Evolutionary conservation across 2,888 invertebrate genomes (phyloP), one percentile per base, ranked within the genome.

Genomic region (Drosophila kambysellisi): DNA sequence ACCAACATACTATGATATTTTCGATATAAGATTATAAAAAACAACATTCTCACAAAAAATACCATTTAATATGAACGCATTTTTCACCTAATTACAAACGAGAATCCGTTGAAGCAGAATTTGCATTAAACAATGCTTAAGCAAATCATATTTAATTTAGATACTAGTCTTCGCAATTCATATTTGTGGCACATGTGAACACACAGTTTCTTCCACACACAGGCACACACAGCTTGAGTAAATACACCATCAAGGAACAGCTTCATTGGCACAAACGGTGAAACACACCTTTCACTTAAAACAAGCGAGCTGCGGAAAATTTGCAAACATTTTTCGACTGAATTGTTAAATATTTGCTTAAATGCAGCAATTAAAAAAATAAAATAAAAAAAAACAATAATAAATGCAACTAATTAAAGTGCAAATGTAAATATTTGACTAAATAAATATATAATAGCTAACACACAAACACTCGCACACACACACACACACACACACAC

Each of bases 341-440:
- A 41, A 6, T 39, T 52, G 54, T 76, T 66, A 61, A 80, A 86
- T 71, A 70, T 81, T 82, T 76, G 69, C 33, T 48, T 51, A 51
- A 60, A 32, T 60, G 52, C 30, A 11, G 33, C 35, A 46, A 52
- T 33, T 15, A 52, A 32, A 48, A 52, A 39, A 50, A 35, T 2
- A 33, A n/a, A 53, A 39, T 20, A 46, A 59, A 54, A 17, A 20
- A 52, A 39, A 54, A 57, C 4, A 48, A 64, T 67, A 74, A 81
- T 74, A 74, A 75, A 71, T 70, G 72, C 81, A 81, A 74, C 79
- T 83, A 87, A 85, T 89, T 85, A 75, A 87, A 87, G 67, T 70
- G 73, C 65, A 75, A 87, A 87, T 74, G 81, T 75, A 81, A 89
- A 89, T 83, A 76, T 89, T 89, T 79, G 69, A 75, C 68, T 70